These are phyloP conservation scores for Loris lydekkerianus DNA, from an alignment of 2,797 vertebrate genomes.

Conservation along the genomic window DNA sequence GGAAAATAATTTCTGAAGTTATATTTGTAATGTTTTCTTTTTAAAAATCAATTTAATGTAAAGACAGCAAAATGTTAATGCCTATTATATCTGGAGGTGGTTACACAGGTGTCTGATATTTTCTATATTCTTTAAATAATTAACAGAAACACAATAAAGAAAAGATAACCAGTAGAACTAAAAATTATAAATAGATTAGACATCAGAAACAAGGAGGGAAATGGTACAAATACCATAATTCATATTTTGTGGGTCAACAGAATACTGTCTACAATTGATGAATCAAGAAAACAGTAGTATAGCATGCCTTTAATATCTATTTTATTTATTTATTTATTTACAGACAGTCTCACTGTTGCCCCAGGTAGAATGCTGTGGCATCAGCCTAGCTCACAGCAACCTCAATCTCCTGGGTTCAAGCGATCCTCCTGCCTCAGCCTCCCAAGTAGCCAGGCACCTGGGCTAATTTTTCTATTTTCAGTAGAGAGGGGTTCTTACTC, in stretches of 20 bases:
- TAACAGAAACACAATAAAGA: neutral
- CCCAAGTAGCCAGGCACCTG: too few species aligned
- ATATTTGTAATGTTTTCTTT: neutral
- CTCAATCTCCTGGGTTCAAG: too few species aligned
- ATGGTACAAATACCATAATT: neutral
- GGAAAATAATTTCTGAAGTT: neutral
- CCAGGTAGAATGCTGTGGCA: too few species aligned
- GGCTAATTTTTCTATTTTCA: too few species aligned
- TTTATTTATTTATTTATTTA: too few species aligned
- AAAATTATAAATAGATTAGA: neutral
- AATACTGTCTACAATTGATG: too few species aligned
- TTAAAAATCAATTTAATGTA: neutral
- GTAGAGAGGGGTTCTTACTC: too few species aligned
- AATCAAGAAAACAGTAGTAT: neutral
- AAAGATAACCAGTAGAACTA: neutral
- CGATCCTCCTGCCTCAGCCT: too few species aligned
- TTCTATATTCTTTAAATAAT: neutral
- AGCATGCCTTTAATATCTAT: neutral
- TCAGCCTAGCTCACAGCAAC: too few species aligned
- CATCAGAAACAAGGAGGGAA: neutral
- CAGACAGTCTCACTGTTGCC: too few species aligned
- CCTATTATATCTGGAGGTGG: neutral
- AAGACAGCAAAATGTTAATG: constrained; percentile 14
- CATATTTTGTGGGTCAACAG: neutral
- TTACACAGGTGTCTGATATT: neutral